Evolutionary conservation across 2,888 invertebrate species (phyloP).

Genomic region (Tryphoninae sp.): DNA sequence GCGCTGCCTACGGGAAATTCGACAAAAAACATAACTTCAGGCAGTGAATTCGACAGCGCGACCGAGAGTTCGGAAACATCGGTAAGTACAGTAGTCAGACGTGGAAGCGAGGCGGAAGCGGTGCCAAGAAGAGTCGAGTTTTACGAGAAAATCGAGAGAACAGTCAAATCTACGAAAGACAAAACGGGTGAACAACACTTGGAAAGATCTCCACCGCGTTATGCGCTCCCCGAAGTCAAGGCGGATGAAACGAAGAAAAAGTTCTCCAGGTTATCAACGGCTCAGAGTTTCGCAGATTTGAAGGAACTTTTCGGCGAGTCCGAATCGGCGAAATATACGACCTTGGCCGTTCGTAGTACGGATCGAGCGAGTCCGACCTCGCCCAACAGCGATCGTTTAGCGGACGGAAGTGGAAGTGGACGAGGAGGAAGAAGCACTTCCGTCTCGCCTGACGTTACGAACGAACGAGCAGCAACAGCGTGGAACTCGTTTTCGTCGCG

Average conservation of each 20-base stretch:
- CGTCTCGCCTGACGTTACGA: slow-evolving; percentile 73
- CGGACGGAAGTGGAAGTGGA: slow-evolving; percentile 69
- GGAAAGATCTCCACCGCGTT: slow-evolving; percentile 70
- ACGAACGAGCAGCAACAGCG: slow-evolving; percentile 73
- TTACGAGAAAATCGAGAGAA: slow-evolving; percentile 88
- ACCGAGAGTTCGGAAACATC: slow-evolving; percentile 87
- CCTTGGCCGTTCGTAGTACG: slow-evolving; percentile 79
- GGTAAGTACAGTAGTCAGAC: slow-evolving; percentile 86
- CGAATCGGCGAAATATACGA: slow-evolving; percentile 84
- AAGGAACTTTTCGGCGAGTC: slow-evolving; percentile 92
- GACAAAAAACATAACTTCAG: slow-evolving; percentile 80
- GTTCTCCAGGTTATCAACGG: slow-evolving; percentile 81
- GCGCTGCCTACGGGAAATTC: slow-evolving; percentile 66
- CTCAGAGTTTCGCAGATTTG: slow-evolving; percentile 88
- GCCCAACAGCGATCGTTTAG: slow-evolving; percentile 77
- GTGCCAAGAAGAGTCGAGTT: slow-evolving; percentile 90
- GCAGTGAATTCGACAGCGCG: slow-evolving; percentile 87
- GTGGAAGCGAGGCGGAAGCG: slow-evolving; percentile 83
- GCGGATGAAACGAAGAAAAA: slow-evolving; percentile 60
- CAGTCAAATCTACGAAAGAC: slow-evolving; percentile 80
- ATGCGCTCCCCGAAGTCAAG: slow-evolving; percentile 59
- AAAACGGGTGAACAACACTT: background rate
- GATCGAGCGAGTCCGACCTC: slow-evolving; percentile 81
- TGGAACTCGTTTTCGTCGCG: slow-evolving; percentile 47
- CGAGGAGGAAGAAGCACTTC: slow-evolving; percentile 73